phyloP scores from a whole-genome alignment of 2,113 vertebrate species.

The Emydura subglobosa region DNA sequence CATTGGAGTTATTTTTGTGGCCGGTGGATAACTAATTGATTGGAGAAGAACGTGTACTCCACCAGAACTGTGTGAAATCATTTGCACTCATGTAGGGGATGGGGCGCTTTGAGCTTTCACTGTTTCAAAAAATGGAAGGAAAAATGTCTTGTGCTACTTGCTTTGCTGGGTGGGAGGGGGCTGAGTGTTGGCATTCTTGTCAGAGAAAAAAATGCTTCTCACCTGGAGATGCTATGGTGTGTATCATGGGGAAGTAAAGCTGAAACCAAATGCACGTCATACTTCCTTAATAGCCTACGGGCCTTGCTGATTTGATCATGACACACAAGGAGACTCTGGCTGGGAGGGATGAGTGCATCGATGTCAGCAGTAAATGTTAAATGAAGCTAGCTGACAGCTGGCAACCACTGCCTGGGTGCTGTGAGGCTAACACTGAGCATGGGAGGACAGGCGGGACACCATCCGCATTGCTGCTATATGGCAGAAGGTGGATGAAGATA shows the following conservation, averaged over 20 bases:
- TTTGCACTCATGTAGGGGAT: not conserved
- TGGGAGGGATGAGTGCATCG: accelerated
- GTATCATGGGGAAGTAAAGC: not conserved
- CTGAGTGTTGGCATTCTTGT: not conserved
- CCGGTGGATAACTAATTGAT: conserved; percentile 74
- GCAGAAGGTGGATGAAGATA: accelerated
- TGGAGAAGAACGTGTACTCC: conserved; percentile 48
- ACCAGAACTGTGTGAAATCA: not conserved
- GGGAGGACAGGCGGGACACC: not conserved
- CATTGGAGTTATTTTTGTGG: conserved; percentile 75
- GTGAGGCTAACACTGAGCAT: accelerated
- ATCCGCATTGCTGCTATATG: accelerated
- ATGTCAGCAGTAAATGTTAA: accelerated
- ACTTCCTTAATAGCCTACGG: not conserved
- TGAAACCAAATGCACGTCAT: not conserved
- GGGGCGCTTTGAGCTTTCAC: conserved; percentile 20
- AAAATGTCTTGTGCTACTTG: conserved; percentile 49
- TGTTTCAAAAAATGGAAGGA: conserved; percentile 19
- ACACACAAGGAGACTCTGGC: accelerated
- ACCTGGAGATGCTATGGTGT: not conserved
- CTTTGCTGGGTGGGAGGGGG: conserved; percentile 64
- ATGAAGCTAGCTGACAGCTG: accelerated
- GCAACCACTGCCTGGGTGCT: not conserved
- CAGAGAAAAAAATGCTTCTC: not conserved
- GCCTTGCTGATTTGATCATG: not conserved